Percentiles rank a stretch among this genome's conserved stretches.
Conservation (phyloP, 2,797 vertebrate species). For the Euthynnus affinis region DNA sequence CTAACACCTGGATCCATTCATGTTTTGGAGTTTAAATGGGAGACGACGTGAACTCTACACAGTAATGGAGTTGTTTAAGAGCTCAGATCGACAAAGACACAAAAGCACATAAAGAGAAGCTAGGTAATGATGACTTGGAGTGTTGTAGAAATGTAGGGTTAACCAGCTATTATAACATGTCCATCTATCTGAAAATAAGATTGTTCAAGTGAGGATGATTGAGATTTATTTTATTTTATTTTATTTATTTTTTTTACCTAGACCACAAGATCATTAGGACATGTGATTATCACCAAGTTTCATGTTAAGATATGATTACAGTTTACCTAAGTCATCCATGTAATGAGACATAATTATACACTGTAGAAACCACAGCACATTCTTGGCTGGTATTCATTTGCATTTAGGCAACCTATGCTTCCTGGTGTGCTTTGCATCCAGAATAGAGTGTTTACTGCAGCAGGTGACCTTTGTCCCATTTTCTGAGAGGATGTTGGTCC, state of each 20-base stretch:
- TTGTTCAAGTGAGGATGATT: too few relatives aligned
- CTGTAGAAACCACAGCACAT: constrained; percentile 55
- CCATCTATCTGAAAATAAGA: neutral
- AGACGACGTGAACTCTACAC: constrained; percentile 45
- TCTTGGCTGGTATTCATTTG: constrained; percentile 61
- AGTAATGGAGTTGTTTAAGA: constrained; percentile 40
- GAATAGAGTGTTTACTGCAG: constrained; percentile 37
- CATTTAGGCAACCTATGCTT: constrained; percentile 45
- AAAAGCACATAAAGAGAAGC: neutral
- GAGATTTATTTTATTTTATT: too few relatives aligned
- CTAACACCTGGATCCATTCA: constrained; percentile 66
- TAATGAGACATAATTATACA: constrained; percentile 67
- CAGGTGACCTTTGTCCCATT: constrained; percentile 52
- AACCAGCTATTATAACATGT: constrained; percentile 3
- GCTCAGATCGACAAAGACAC: constrained; percentile 19
- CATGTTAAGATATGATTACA: constrained; percentile 63
- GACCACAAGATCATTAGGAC: constrained; percentile 21
- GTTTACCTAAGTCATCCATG: constrained; percentile 63
- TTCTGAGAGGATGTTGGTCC: constrained; percentile 44
- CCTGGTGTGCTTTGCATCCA: constrained; percentile 20
- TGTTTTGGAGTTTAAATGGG: constrained; percentile 47
- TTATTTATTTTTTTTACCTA: neutral
- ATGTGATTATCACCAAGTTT: constrained; percentile 38
- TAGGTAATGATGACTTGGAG: neutral
- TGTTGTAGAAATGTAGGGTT: constrained; percentile 8